phyloP scores from a whole-genome alignment of 2,797 vertebrate genomes.

The Xenentodon cancila region DNA sequence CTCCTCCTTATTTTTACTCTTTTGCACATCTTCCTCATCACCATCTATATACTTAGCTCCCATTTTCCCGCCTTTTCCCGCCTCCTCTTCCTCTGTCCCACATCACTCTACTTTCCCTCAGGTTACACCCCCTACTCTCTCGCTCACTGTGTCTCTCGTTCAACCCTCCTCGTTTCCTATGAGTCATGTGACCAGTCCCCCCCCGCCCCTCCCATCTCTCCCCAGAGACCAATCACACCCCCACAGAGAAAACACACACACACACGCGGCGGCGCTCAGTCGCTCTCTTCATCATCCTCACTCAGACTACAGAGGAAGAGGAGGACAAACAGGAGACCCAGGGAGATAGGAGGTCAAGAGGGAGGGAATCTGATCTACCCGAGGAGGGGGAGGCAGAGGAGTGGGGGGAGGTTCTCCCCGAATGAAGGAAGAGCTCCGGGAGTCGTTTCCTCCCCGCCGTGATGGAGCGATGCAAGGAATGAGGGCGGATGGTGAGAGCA shows the following conservation, averaged over 20 bases:
- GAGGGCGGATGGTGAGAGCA: conserved; percentile 86
- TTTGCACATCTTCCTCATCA: not conserved
- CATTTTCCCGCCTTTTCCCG: not conserved
- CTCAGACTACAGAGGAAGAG: conserved; percentile 28
- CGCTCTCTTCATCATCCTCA: conserved; percentile 23
- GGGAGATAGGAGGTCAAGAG: conserved; percentile 48
- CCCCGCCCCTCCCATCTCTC: conserved; percentile 16
- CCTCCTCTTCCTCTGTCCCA: conserved; percentile 50
- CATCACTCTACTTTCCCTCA: conserved; percentile 60
- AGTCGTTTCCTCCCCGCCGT: conserved; percentile 69
- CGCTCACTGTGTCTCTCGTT: conserved; percentile 6
- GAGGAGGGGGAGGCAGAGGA: conserved; percentile 24
- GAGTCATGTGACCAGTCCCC: conserved; percentile 68
- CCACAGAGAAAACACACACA: conserved; percentile 25
- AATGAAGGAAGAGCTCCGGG: conserved; percentile 78
- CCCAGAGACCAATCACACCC: conserved; percentile 40
- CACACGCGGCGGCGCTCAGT: conserved; percentile 53
- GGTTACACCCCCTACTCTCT: conserved; percentile 46
- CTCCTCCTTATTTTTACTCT: no score
- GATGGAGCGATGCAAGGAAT: conserved; percentile 82
- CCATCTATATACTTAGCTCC: not conserved
- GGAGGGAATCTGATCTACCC: conserved; percentile 42
- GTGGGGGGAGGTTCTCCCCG: conserved; percentile 66
- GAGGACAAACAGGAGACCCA: conserved; percentile 16
- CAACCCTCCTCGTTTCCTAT: conserved; percentile 43